Evolutionary conservation across 2,797 vertebrate species (phyloP), one percentile per base, ranked within the genome.

Genomic region (Myotis daubentonii): DNA sequence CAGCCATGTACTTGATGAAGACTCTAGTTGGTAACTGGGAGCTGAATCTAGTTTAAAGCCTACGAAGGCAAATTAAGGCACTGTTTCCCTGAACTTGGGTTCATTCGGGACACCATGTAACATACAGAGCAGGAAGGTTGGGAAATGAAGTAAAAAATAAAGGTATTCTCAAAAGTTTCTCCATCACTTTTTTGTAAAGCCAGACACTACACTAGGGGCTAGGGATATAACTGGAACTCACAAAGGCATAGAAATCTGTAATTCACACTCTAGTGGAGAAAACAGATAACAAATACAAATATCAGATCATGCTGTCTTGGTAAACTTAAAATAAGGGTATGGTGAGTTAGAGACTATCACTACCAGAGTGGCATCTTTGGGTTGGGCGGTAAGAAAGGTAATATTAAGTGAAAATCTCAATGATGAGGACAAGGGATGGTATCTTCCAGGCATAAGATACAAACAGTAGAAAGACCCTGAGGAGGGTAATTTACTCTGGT

Each of bases 121-220:
- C 22, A 92, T 57, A 62, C 19, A 93, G 33, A 60, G 49, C n/a
- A 68, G 51, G 49, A 38, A 20, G 2, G 8, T 4, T 51, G 38
- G 70, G 25, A 72, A 72, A 89, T 85, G 81, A 86, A 82, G 19
- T 36, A 20, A 87, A 88, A 89, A 87, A 65, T 19, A 89, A 79
- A 89, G 49, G 3, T 60, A n/a, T 80, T 76, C 75, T 72, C 30
- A 1, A 93, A 93, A 47, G 25, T 70, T 41, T 92, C 55, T 16
- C 72, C 20, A 86, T 53, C 13, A 79, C 17, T 89, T 80, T 49
- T 22, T 25, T 51, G 15, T 62, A 19, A 95, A 88, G 49, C 55
- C 15, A 76, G 36, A 13, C 6, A 72, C 22, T 62, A 41, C 1
- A 38, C 55, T 76, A 25, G 17, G 28, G 10, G 30, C 22, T 66